Conservation (phyloP, 2,888 invertebrate species). For the Lydus trimaculatus region DNA sequence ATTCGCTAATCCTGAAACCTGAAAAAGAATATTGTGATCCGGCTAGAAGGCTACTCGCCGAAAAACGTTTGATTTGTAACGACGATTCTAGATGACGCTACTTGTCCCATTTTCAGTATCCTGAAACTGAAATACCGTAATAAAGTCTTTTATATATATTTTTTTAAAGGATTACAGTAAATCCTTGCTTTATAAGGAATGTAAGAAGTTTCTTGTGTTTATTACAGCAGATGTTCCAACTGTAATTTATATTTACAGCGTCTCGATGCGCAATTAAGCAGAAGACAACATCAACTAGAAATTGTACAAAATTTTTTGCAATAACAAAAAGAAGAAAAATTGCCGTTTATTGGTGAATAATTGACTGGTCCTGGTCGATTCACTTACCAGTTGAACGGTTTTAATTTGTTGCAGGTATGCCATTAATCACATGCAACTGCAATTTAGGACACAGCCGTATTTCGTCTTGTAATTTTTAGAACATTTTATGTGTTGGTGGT, state of each 20-base stretch:
- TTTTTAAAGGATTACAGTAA: too few relatives aligned
- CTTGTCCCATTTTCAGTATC: background rate
- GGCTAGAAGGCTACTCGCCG: background rate
- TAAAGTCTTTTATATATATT: too few relatives aligned
- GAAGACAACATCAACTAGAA: background rate
- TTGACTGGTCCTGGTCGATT: background rate
- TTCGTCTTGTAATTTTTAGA: background rate
- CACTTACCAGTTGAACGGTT: conserved; percentile 20
- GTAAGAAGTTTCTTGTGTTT: background rate
- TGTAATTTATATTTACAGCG: background rate
- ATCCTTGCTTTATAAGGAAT: background rate
- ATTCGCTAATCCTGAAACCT: too few relatives aligned
- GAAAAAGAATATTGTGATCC: too few relatives aligned
- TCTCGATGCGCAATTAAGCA: background rate
- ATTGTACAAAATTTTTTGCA: background rate
- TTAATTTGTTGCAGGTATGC: conserved; percentile 28
- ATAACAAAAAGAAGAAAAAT: too few relatives aligned
- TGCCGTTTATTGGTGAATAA: background rate
- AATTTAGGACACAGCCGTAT: conserved; percentile 19
- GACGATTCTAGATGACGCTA: background rate
- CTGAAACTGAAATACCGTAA: too few relatives aligned
- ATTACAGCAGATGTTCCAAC: background rate
- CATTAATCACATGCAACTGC: conserved; percentile 29
- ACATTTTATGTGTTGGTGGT: too few relatives aligned
- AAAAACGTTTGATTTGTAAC: background rate